Percentiles rank a stretch among this genome's conserved stretches.
phyloP scores from a whole-genome alignment of 2,888 invertebrate species.

The Liposcelis brunnea region DNA sequence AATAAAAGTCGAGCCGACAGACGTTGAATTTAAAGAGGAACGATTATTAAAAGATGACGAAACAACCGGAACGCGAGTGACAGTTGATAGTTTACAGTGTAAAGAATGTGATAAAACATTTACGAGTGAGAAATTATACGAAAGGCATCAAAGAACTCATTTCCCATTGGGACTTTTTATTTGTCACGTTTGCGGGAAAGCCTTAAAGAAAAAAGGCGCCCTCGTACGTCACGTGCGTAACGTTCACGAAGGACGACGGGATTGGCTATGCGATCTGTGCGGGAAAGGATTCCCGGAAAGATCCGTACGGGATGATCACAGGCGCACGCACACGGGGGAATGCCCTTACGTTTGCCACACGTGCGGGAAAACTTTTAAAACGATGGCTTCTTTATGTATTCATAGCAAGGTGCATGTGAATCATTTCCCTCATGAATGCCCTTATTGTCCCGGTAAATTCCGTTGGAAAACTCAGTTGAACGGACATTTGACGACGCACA shows the following conservation, averaged over 20 bases:
- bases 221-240: constrained; percentile 34
- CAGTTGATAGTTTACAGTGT: not conserved
- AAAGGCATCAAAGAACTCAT: not conserved
- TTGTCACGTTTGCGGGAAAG: constrained; percentile 29
- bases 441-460: constrained; percentile 38
- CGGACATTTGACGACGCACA: constrained; percentile 38
- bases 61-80: no score
- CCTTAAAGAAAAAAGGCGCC: constrained; percentile 24
- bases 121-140: not conserved
- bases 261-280: constrained; percentile 32
- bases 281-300: constrained; percentile 31
- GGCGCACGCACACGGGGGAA: constrained; percentile 24
- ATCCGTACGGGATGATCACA: constrained; percentile 28
- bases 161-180: constrained; percentile 22
- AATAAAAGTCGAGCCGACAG: no score
- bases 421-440: constrained; percentile 37
- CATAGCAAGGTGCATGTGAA: constrained; percentile 32
- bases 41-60: no score
- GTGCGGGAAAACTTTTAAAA: constrained; percentile 31
- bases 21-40: no score
- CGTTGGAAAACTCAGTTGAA: constrained; percentile 33
- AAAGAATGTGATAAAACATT: constrained; percentile 8
- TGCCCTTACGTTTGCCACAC: constrained; percentile 27
- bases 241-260: constrained; percentile 30
- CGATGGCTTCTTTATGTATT: constrained; percentile 27